Evolutionary conservation across 2,797 vertebrate genomes (phyloP), one percentile per base, ranked within the genome.

Genomic region (Poeciliopsis turneri): DNA sequence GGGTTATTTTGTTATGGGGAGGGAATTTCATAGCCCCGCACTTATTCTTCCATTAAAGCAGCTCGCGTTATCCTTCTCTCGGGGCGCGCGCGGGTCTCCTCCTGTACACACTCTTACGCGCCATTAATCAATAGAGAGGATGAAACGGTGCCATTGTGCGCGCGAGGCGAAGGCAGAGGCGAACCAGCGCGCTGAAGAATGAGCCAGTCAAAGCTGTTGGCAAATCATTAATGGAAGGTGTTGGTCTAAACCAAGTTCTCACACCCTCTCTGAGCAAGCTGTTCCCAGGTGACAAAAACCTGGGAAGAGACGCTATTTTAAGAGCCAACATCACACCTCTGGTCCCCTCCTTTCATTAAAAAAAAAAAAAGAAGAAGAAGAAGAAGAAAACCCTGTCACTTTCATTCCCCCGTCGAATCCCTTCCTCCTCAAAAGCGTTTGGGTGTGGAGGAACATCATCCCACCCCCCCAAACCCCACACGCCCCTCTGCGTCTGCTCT

Each of bases 211-310:
- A 87, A 91, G 90, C 91, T 91, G 91, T 87, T 91, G 92, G 93
- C 89, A 89, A 93, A 94, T 94, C 92, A 90, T 93, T 91, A 94
- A 93, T 88, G 94, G 77, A 84, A 89, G 89, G 89, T 92, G 90
- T 90, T 86, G 87, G 90, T 91, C 92, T 90, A 84, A 93, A 92
- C 79, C 88, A 82, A 86, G 83, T 91, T 92, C 91, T 90, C 90
- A 92, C 89, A 89, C 88, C 86, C 82, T 75, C 84, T 78, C 81
- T n/a, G 82, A 72, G 74, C 87, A 83, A 90, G 90, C 91, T 92
- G 85, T 83, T 93, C 93, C 92, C 92, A 94, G 90, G 91, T 93
- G 93, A 90, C 91, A 91, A 87, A 87, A 93, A 89, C 88, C 86
- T 78, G 84, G 84, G 88, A 81, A 84, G 82, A 86, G 85, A 69